Base-by-base conservation (phyloP, 2,113 vertebrate genomes). In the Ramphastos sulfuratus region DNA sequence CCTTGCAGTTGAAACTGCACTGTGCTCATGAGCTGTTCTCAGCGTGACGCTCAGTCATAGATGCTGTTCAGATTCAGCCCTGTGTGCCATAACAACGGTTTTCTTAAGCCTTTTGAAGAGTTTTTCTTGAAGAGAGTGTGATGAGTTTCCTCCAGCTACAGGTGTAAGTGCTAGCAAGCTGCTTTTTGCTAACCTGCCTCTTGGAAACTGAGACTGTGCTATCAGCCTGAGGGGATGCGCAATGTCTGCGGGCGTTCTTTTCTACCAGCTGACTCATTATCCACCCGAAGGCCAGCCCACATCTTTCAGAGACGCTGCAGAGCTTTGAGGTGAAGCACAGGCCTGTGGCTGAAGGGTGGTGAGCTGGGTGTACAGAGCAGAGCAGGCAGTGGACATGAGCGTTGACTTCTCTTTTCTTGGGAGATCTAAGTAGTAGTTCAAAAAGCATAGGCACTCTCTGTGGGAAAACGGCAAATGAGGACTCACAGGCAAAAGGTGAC, bases 231-330 rank as follows among this genome's bases (percentile, higher is more conserved):
- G 1, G 4, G 50, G 46, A 18, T 20, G 69, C 13, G 12, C 82
- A 71, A 19, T 7, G 66, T n/a, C 89, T 71, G 52, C 0, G 0
- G 64, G 12, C 2, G 1, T 23, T 15, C 33, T 64, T 31, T 59
- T n/a, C 33, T 24, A n/a, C n/a, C 1, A 0, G 14, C 30, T 74
- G 74, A 50, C 66, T 82, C 2, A 0, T 17, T 27, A 72, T 71
- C 15, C 58, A 60, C 18, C 52, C 61, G n/a, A 27, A 12, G 37
- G 46, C 15, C 63, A 85, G 37, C 63, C 54, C 4, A 1, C 3
- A 1, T 16, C 35, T 78, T 55, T 77, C 35, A 20, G 35, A 1
- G 18, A 39, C 54, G 69, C 73, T 7, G 4, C 70, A 86, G 70
- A 31, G 46, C 66, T n/a, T 77, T 17, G 61, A 31, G 19, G 56